Percentiles rank a stretch among this genome's conserved stretches.
Conservation (phyloP, 2,113 vertebrate genomes). For the Macquaria ambigua region DNA sequence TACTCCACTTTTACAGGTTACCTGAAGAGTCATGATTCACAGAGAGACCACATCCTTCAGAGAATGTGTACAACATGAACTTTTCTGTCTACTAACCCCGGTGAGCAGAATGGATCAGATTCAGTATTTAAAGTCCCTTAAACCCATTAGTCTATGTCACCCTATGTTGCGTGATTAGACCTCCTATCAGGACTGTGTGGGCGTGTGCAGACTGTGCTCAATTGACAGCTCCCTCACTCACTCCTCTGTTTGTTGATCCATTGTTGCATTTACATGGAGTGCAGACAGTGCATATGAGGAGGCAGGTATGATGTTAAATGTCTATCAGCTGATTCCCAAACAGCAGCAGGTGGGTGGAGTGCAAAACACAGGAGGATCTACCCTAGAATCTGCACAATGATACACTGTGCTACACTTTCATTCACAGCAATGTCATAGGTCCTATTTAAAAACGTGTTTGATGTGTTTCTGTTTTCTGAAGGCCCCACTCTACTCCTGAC, state of each 20-base stretch:
- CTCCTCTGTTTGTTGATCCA: too few species aligned
- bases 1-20: background rate
- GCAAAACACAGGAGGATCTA: too few species aligned
- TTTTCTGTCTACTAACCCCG: background rate
- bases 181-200: too few species aligned
- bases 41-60: background rate
- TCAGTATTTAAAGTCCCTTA: background rate
- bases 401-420: background rate
- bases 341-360: too few species aligned
- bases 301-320: too few species aligned
- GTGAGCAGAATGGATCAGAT: background rate
- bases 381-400: background rate
- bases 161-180: too few species aligned
- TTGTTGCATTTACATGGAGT: too few species aligned
- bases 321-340: too few species aligned
- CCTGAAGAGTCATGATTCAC: background rate
- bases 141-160: too few species aligned
- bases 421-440: background rate
- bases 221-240: too few species aligned
- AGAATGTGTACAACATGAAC: background rate
- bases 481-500: constrained; percentile 92
- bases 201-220: background rate
- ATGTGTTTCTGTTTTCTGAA: constrained; percentile 61
- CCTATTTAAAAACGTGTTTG: background rate
- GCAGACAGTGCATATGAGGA: too few species aligned